These are phyloP conservation scores for Chaenodraco wilsoni DNA, from an alignment of 2,797 vertebrate species.

Conservation along the genomic window DNA sequence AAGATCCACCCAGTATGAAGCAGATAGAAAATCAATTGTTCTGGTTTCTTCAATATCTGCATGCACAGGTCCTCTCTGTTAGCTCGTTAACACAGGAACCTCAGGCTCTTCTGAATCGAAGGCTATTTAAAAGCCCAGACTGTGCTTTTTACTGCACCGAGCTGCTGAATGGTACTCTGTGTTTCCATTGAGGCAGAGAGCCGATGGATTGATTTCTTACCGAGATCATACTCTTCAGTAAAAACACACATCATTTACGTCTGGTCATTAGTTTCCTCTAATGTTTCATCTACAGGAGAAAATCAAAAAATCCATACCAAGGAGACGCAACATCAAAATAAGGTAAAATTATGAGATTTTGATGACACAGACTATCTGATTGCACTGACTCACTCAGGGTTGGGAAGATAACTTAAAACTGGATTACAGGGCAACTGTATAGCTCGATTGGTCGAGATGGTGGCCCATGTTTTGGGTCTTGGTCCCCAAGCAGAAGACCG, in stretches of 20 bases:
- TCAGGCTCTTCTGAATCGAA: conserved; percentile 26
- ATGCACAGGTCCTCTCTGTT: conserved; percentile 31
- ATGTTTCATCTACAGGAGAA: background rate
- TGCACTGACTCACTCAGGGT: background rate
- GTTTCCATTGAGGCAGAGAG: conserved; percentile 22
- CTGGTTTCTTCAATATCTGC: conserved; percentile 12
- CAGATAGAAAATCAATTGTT: conserved; percentile 31
- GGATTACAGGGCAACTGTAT: too few relatives aligned
- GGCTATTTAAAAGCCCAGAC: conserved; percentile 41
- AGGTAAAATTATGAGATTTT: background rate
- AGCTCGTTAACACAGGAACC: conserved; percentile 48
- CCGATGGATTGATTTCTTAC: conserved; percentile 25
- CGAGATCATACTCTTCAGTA: background rate
- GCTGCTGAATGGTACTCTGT: conserved; percentile 13
- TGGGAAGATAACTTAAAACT: too few relatives aligned
- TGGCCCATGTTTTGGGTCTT: too few relatives aligned
- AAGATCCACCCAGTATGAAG: background rate
- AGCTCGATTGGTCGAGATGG: too few relatives aligned
- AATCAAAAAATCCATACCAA: conserved; percentile 14
- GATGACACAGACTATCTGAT: background rate
- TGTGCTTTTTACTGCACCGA: conserved; percentile 3
- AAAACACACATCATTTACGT: too few relatives aligned
- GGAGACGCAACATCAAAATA: background rate
- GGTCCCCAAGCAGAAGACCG: too few relatives aligned
- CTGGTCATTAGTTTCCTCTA: too few relatives aligned